Base-by-base conservation (phyloP, 2,113 vertebrate genomes). In the Tupaia tana region DNA sequence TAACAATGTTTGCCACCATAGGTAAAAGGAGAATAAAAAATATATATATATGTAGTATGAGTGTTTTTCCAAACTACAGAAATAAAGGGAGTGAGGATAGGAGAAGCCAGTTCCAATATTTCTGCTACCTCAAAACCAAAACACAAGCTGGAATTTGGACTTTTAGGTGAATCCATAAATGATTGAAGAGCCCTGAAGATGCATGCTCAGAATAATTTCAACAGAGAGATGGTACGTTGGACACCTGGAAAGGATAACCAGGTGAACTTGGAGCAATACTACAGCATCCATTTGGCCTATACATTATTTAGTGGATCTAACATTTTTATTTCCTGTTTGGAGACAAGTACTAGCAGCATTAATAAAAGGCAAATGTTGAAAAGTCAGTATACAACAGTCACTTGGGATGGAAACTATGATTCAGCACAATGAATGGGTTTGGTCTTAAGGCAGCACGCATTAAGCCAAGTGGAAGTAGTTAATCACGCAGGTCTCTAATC, bases 401-500 rank as follows among this genome's bases (percentile, higher is more conserved):
- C 7, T 92, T 1, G 71, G 16, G 2, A 5, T 9, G 6, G 25
- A 80, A 79, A 71, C 12, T 70, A 9, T 34, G 12, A 64, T 14
- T 7, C 27, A 79, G 18, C 27, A 87, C 3, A 79, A 2, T 0
- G 5, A 83, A 2, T 19, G 25, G 13, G n/a, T 79, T 64, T 34
- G 25, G 19, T 66, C 34, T 73, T 6, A 22, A 2, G 9, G 54
- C 0, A 12, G 20, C 3, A 24, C 2, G 14, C 14, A 2, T 79
- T 16, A 77, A 34, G 0, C 14, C 29, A 77, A 12, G 4, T 43
- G 7, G 1, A 10, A 59, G 4, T 63, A 80, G 7, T 43, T 64
- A 29, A 15, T 0, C 3, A 86, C 14, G 18, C 2, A 3, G 0
- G 5, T 71, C 3, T 19, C 4, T 12, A 82, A 0, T 18, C 6